Percentiles rank a stretch among this genome's conserved stretches.
Evolutionary conservation across 2,888 invertebrate genomes (phyloP).

Genomic region (Odontomyia ornata): DNA sequence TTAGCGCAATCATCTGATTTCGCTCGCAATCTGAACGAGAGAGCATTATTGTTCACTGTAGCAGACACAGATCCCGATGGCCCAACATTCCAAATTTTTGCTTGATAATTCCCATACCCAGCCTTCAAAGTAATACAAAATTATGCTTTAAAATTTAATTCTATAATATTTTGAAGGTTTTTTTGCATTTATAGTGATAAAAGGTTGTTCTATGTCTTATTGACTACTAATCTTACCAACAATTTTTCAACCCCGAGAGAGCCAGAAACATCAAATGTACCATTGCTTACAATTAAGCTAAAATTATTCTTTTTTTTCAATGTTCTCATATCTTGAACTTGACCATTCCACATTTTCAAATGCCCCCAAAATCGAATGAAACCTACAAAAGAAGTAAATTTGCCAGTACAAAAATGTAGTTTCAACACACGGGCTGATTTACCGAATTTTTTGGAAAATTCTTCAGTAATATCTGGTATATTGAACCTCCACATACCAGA

Average conservation of each 20-base stretch:
- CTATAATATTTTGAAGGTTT: no score
- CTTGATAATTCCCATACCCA: slow-evolving; percentile 11
- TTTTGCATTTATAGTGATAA: no score
- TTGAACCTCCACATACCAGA: neutral
- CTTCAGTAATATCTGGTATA: neutral
- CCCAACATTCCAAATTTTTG: slow-evolving; percentile 36
- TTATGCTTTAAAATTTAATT: neutral
- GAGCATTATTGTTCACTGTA: neutral
- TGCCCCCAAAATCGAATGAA: slow-evolving; percentile 25
- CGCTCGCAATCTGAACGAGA: slow-evolving; percentile 9
- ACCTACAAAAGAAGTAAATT: neutral
- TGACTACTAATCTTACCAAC: neutral
- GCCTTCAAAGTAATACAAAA: neutral
- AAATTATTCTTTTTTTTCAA: neutral
- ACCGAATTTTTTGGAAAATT: slow-evolving; percentile 36
- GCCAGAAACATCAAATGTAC: neutral
- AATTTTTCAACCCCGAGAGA: neutral
- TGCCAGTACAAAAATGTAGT: neutral
- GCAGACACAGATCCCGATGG: slow-evolving; percentile 27
- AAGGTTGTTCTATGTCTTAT: no score
- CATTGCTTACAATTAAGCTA: neutral
- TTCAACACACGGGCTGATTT: no score
- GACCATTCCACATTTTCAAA: neutral
- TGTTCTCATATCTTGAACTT: neutral
- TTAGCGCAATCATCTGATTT: neutral